These are phyloP conservation scores for Nasua narica DNA, from an alignment of 2,797 vertebrate species.

Conservation along the genomic window DNA sequence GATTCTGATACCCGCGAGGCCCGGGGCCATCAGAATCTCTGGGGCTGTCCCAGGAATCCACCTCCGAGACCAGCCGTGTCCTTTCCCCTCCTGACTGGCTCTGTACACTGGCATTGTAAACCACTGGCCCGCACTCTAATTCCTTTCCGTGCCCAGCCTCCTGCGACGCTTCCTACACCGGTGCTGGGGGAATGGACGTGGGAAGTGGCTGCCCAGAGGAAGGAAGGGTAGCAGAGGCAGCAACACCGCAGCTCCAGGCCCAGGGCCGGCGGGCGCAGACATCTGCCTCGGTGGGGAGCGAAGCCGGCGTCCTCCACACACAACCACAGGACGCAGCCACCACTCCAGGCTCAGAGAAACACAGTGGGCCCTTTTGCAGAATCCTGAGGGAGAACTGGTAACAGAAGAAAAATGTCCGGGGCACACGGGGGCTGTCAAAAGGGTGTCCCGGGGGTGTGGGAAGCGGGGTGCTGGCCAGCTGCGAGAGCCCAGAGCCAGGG, in stretches of 20 bases:
- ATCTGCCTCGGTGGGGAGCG: neutral
- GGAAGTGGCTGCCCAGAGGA: neutral
- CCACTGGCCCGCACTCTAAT: neutral
- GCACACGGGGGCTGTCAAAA: neutral
- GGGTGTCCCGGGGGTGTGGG: neutral
- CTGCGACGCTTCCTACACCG: accelerated
- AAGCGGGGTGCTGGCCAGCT: neutral
- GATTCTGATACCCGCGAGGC: neutral
- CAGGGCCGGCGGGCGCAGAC: accelerated
- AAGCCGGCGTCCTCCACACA: neutral
- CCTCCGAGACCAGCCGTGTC: neutral
- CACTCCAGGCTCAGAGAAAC: neutral
- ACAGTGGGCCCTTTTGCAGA: neutral
- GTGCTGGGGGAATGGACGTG: neutral
- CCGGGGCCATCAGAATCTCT: neutral
- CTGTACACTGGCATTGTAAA: neutral
- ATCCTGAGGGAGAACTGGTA: neutral
- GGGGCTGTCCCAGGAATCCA: neutral
- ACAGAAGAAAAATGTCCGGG: neutral
- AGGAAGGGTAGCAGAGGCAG: neutral
- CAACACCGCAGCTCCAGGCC: accelerated
- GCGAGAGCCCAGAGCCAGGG: neutral
- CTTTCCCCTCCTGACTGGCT: neutral
- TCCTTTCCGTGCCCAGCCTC: neutral
- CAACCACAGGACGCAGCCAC: neutral